Conservation (phyloP, 2,113 vertebrate species). For the Cochlearius cochlearius region DNA sequence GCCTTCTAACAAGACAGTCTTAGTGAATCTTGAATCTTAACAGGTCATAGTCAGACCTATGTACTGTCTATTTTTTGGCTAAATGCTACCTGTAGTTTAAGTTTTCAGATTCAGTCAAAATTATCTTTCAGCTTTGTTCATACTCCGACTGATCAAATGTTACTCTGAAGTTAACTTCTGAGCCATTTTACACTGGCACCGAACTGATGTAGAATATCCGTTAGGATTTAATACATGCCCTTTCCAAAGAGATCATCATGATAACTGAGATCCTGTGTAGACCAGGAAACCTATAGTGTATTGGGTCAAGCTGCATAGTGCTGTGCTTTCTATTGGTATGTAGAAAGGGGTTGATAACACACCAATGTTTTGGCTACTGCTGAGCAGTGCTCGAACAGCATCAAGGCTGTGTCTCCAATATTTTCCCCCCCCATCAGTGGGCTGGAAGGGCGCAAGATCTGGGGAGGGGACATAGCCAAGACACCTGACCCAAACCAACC, state of each 20-base stretch:
- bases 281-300: background rate
- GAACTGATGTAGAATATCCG: background rate
- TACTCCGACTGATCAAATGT: background rate
- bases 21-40: background rate
- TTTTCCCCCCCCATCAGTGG: too few species aligned
- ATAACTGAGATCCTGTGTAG: background rate
- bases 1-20: background rate
- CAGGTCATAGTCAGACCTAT: background rate
- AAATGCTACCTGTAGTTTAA: background rate
- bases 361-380: too few species aligned
- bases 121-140: background rate
- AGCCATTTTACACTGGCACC: background rate
- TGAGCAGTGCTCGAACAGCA: too few species aligned
- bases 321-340: too few species aligned
- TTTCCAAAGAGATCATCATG: background rate
- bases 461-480: too few species aligned
- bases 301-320: too few species aligned
- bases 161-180: background rate
- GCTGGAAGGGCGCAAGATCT: too few species aligned
- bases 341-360: too few species aligned
- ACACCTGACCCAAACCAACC: too few species aligned
- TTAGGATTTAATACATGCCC: background rate
- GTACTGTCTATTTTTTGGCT: background rate
- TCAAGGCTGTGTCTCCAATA: too few species aligned
- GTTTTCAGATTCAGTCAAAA: background rate